Evolutionary conservation across 2,888 invertebrate species (phyloP), one percentile per base, ranked within the genome.

Genomic region (Drosophila peninsularis): DNA sequence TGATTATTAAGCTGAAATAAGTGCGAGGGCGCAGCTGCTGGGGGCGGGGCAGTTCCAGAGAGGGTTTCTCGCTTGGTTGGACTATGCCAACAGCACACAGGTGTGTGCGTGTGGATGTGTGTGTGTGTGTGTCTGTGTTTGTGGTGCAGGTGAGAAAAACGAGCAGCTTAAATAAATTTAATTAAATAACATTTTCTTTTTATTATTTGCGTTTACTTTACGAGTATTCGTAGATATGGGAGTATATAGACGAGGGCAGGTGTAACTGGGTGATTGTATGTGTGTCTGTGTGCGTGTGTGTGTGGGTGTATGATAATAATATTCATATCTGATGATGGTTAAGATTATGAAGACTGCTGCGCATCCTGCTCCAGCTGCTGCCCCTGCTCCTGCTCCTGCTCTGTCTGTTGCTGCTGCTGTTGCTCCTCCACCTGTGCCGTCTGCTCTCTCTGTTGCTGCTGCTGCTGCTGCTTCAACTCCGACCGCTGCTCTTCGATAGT

Each of bases 151-250:
- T 62, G 77, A 80, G 74, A 78, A 72, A 81, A 71, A 74, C 78
- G 75, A 81, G 49, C 42, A 83, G 88, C 88, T 88, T 80, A 85
- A 85, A 86, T 85, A 86, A 88, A 88, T 85, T 89, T 83, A 85
- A 85, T 88, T 89, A 85, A 89, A 85, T 85, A 88, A 89, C 86
- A 88, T 85, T 89, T 85, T 89, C 80, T 78, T 82, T 80, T 88
- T 89, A 88, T 88, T 89, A 79, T 87, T 84, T 70, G 68, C 71
- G 73, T 89, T 87, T 87, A 71, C 63, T 80, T 76, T 66, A 71
- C 58, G 75, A 84, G 88, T 84, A 81, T 78, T 71, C 63, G 45
- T 65, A 11, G 36, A 52, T 24, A 34, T 34, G 21, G 49, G 30
- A 34, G 21, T 21, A 50, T 50, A 50, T 34, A 34, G n/a, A 37